Conservation (phyloP, 2,797 vertebrate genomes). For the Acrossocheilus wenchowensis region DNA sequence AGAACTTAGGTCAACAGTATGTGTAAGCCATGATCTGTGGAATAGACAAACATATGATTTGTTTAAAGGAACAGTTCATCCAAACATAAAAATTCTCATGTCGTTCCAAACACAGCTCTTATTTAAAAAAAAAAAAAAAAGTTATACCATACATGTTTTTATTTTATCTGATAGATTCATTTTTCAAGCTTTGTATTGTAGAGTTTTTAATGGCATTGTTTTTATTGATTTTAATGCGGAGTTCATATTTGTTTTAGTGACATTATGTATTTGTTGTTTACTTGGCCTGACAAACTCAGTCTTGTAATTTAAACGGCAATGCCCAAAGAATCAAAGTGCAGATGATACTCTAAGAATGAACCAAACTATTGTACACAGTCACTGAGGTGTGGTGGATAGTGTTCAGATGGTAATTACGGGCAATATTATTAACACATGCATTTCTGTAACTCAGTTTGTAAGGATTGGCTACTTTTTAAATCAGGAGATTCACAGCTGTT, state of each 20-base stretch:
- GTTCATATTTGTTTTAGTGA: neutral
- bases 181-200: neutral
- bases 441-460: neutral
- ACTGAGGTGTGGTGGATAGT: constrained; percentile 17
- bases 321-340: neutral
- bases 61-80: neutral
- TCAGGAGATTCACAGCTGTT: neutral
- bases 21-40: neutral
- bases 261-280: neutral
- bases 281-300: neutral
- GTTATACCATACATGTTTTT: neutral
- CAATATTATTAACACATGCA: neutral
- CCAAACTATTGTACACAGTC: neutral
- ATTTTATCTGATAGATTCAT: neutral
- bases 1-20: neutral
- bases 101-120: neutral
- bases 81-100: neutral
- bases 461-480: neutral
- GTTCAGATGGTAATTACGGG: constrained; percentile 8
- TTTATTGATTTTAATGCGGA: neutral
- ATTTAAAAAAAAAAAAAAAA: neutral
- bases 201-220: neutral
- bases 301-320: neutral
- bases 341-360: neutral
- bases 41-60: neutral